These are phyloP conservation scores for Parazoanthus swiftii DNA, from an alignment of 92 coral and sea anemone genomes.

Conservation along the genomic window DNA sequence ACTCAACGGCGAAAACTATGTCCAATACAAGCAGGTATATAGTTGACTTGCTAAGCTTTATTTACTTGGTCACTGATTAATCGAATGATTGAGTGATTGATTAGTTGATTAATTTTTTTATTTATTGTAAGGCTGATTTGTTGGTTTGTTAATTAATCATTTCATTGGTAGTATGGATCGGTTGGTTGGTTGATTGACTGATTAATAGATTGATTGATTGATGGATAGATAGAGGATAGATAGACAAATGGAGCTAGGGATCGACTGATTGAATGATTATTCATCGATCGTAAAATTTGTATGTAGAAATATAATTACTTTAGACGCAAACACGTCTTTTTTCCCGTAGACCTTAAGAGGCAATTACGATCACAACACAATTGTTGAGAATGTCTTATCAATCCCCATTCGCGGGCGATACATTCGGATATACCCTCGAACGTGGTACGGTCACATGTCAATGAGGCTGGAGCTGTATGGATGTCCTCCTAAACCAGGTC, in stretches of 20 bases:
- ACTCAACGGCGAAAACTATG: slow-evolving; percentile 21
- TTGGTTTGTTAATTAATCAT: background rate
- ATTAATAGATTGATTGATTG: background rate
- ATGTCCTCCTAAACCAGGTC: slow-evolving; percentile 21
- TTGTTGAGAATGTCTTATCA: background rate
- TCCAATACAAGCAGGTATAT: slow-evolving; percentile 15
- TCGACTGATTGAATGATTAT: too few species aligned
- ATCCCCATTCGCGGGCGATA: slow-evolving; percentile 18
- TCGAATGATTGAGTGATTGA: background rate
- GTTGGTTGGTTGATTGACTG: background rate
- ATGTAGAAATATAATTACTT: too few species aligned
- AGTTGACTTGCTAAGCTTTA: background rate
- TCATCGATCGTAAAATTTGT: too few species aligned
- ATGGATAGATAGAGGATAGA: background rate
- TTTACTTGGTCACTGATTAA: background rate
- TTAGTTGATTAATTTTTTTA: background rate
- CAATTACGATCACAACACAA: background rate
- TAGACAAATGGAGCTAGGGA: background rate
- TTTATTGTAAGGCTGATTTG: background rate
- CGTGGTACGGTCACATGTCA: background rate
- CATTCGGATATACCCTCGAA: slow-evolving; percentile 15
- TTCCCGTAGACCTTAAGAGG: background rate
- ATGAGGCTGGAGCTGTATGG: slow-evolving; percentile 30
- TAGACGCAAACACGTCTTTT: background rate
- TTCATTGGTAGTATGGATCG: background rate